Evolutionary conservation across 2,113 vertebrate species (phyloP).

Genomic region (Neolamprologus modestus): DNA sequence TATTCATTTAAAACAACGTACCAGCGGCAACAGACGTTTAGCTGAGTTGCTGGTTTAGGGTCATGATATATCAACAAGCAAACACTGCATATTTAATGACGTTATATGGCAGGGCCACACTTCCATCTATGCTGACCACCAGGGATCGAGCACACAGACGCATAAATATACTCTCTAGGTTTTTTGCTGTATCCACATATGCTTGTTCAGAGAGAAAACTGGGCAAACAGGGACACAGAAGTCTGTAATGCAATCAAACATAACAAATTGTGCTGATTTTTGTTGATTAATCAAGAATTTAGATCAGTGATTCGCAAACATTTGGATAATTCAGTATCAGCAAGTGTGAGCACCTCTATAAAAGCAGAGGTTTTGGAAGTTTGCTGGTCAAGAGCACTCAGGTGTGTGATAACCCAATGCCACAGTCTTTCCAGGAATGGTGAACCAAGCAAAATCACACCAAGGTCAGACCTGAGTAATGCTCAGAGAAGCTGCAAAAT

Average conservation of each 20-base stretch:
- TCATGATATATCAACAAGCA: not conserved
- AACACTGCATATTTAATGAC: not conserved
- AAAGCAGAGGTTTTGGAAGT: not conserved
- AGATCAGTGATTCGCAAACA: not conserved
- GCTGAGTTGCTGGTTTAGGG: not conserved
- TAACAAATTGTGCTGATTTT: not conserved
- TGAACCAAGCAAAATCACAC: not conserved
- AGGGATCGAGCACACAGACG: not conserved
- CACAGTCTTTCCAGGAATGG: not conserved
- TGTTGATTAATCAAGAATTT: not conserved
- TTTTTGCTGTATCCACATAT: not conserved
- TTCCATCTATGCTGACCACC: not conserved
- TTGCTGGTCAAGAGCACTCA: not conserved
- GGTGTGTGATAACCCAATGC: not conserved
- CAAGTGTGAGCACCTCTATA: not conserved
- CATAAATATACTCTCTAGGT: not conserved
- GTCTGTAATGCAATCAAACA: not conserved
- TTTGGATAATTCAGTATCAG: not conserved
- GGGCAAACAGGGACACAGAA: not conserved
- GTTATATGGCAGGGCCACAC: not conserved
- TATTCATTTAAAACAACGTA: not conserved
- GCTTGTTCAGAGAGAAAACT: not conserved
- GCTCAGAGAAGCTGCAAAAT: not conserved
- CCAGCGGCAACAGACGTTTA: not conserved
- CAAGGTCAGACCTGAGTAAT: not conserved